A percentile compares a stretch with the other conserved stretches of the same genome.
Conservation (phyloP, 2,113 vertebrate species). For the Sylvilagus bachmani region DNA sequence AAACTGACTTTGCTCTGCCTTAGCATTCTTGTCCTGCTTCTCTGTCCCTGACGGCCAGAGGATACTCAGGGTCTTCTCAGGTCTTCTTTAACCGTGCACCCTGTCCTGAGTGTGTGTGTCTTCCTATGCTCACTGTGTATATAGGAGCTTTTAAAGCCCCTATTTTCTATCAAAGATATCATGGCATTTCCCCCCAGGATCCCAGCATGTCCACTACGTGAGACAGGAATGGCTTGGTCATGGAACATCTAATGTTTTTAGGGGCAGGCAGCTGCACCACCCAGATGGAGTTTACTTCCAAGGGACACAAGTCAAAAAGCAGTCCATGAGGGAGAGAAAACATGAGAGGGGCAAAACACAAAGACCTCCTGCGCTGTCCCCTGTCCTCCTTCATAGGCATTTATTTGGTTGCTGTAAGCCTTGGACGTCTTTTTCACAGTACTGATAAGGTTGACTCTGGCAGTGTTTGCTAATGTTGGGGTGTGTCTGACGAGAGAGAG, state of each 20-base stretch:
- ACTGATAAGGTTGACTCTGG: background rate
- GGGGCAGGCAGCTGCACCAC: background rate
- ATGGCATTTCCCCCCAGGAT: background rate
- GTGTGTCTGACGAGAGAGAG: background rate
- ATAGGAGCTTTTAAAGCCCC: background rate
- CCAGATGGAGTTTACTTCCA: background rate
- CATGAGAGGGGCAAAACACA: background rate
- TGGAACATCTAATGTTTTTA: background rate
- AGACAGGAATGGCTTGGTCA: background rate
- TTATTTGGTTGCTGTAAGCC: background rate
- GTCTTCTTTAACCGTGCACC: background rate
- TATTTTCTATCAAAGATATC: background rate
- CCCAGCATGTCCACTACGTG: background rate
- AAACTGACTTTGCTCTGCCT: background rate
- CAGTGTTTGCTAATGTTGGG: background rate
- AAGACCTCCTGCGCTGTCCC: background rate
- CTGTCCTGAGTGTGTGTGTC: background rate
- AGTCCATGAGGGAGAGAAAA: background rate
- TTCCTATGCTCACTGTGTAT: background rate
- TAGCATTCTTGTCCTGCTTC: background rate
- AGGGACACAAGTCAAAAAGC: background rate
- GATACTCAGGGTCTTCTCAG: background rate
- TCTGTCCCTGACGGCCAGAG: background rate
- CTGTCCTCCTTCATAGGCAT: background rate
- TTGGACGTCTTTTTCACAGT: background rate